phyloP scores from a whole-genome alignment of 2,888 invertebrate species.

The Coenonympha glycerion region DNA sequence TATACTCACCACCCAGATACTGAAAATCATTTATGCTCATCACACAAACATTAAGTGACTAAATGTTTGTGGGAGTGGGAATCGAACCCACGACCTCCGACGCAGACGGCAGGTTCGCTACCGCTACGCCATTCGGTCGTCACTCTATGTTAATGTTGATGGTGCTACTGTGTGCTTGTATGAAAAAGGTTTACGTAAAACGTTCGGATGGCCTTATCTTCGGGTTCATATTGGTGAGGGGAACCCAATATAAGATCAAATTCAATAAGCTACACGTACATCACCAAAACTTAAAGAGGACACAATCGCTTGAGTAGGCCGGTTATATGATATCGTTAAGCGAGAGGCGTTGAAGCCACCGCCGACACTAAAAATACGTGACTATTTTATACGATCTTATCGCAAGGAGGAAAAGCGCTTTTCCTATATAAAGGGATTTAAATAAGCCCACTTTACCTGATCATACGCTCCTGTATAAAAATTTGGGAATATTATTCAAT shows the following conservation, averaged over 20 bases:
- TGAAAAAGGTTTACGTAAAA: too few species aligned
- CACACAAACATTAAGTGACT: too few species aligned
- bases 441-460: constrained; percentile 25
- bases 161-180: too few species aligned
- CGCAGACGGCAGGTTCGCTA: too few species aligned
- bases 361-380: constrained; percentile 63
- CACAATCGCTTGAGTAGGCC: constrained; percentile 10
- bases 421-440: constrained; percentile 28
- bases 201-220: too few species aligned
- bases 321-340: constrained; percentile 36
- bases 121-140: too few species aligned
- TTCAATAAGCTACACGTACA: constrained; percentile 22
- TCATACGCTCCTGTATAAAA: constrained; percentile 17
- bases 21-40: too few species aligned
- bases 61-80: too few species aligned
- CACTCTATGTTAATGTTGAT: too few species aligned
- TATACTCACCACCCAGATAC: too few species aligned
- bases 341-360: constrained; percentile 43
- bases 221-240: too few species aligned
- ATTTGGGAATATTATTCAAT: constrained; percentile 3
- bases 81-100: too few species aligned
- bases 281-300: constrained; percentile 17
- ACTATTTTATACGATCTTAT: constrained; percentile 58
- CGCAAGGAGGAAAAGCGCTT: constrained; percentile 56
- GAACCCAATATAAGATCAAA: constrained; percentile 13